Evolutionary conservation across 1,140 invertebrate species (phyloP).

Genomic region (Leptinotarsa defecta): DNA sequence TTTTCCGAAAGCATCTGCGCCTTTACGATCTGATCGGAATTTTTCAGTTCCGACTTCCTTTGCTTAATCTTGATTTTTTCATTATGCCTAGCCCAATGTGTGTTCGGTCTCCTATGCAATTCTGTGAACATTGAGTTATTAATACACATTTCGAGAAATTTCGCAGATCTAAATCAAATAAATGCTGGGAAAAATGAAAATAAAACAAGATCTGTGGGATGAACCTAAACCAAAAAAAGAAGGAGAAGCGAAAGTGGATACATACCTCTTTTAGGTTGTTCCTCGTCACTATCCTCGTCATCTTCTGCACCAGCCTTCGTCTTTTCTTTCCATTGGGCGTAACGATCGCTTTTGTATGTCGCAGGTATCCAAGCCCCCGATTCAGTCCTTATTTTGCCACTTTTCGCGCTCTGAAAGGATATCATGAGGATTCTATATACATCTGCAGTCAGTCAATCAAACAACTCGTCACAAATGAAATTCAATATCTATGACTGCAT

Average conservation of each 20-base stretch:
- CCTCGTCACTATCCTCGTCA: conserved; percentile 65
- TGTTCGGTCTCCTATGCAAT: conserved; percentile 55
- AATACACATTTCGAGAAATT: background rate
- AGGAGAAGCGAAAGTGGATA: too few species aligned
- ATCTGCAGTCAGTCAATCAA: too few species aligned
- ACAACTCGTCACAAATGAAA: too few species aligned
- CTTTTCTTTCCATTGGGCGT: conserved; percentile 85
- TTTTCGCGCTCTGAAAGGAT: conserved; percentile 60
- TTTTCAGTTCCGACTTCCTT: conserved; percentile 64
- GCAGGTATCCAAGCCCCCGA: conserved; percentile 92
- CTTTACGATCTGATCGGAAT: conserved; percentile 73
- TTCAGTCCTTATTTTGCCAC: conserved; percentile 90
- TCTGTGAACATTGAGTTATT: background rate
- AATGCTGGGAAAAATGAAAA: too few species aligned
- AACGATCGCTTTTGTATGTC: conserved; percentile 89
- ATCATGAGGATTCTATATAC: background rate
- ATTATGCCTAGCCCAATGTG: conserved; percentile 67
- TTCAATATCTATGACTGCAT: too few species aligned
- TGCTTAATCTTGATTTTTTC: conserved; percentile 63
- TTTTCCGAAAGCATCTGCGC: conserved; percentile 63
- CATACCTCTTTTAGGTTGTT: conserved; percentile 32
- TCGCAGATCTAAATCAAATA: too few species aligned
- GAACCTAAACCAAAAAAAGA: too few species aligned
- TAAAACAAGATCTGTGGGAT: too few species aligned
- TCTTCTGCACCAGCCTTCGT: conserved; percentile 70